Evolutionary conservation across 2,888 invertebrate species (phyloP).

Genomic region (Lasioglossum figueresi): DNA sequence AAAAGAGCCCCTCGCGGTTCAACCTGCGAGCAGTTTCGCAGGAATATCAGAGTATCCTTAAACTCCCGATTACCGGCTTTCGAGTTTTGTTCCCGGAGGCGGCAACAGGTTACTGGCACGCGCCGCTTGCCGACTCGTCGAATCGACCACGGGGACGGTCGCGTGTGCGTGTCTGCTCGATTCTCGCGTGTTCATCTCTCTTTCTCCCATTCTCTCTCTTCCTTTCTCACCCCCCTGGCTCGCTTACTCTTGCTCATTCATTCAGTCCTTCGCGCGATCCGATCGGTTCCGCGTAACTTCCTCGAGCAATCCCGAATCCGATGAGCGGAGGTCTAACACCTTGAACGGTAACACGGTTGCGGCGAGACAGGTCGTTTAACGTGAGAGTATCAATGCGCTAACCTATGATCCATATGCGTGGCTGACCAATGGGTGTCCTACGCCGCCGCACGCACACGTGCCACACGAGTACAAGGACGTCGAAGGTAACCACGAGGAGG

Average conservation of each 20-base stretch:
- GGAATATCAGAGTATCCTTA: constrained; percentile 67
- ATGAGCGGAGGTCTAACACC: not conserved
- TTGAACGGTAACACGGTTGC: not conserved
- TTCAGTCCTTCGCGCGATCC: constrained; percentile 14
- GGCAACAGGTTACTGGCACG: constrained; percentile 75
- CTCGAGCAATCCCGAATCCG: not conserved
- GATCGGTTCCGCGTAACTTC: not conserved
- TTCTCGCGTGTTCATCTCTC: constrained; percentile 62
- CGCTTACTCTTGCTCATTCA: constrained; percentile 27
- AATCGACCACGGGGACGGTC: constrained; percentile 67
- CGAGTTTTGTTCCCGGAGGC: constrained; percentile 69
- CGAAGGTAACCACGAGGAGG: constrained; percentile 35
- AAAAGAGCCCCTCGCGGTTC: constrained; percentile 31
- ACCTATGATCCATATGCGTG: constrained; percentile 82
- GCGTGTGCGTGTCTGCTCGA: constrained; percentile 71
- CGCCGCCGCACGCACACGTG: constrained; percentile 50
- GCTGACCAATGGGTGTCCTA: constrained; percentile 46
- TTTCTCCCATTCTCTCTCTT: constrained; percentile 48
- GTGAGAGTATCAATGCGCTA: constrained; percentile 64
- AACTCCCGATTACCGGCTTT: constrained; percentile 73
- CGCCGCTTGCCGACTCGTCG: constrained; percentile 69
- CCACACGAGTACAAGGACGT: constrained; percentile 39
- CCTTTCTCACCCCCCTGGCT: constrained; percentile 12
- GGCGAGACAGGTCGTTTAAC: not conserved
- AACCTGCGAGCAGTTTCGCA: constrained; percentile 41